Conservation (phyloP, 2,888 invertebrate genomes). For the Drosophila eohydei region DNA sequence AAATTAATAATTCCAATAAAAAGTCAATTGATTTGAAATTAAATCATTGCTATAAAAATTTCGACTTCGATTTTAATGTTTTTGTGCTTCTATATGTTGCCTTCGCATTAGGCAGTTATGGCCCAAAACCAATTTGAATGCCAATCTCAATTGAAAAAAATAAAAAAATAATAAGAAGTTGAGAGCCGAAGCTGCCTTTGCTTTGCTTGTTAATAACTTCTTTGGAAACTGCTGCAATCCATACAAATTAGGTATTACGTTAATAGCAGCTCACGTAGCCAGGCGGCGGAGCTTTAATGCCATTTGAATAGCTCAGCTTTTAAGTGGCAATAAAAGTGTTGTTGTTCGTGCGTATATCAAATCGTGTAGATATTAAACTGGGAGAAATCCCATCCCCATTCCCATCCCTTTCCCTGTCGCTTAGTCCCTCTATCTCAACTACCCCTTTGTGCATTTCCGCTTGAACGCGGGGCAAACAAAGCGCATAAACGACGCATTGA, state of each 20-base stretch:
- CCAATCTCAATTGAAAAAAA: background rate
- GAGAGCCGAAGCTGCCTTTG: background rate
- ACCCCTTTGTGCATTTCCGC: constrained; percentile 57
- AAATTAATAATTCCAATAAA: too few relatives aligned
- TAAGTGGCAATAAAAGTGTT: constrained; percentile 61
- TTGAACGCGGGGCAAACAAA: constrained; percentile 67
- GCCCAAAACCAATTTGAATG: background rate
- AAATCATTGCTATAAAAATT: background rate
- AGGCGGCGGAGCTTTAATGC: constrained; percentile 38
- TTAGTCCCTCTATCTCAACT: background rate
- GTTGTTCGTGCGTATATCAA: constrained; percentile 56
- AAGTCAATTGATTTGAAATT: background rate
- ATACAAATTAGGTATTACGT: constrained; percentile 44
- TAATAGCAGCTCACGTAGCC: constrained; percentile 46
- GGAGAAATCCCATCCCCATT: background rate
- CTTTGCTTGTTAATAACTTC: constrained; percentile 19
- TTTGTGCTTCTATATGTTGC: background rate
- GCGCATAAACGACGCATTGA: constrained; percentile 73
- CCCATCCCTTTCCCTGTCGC: background rate
- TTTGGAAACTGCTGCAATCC: constrained; percentile 5
- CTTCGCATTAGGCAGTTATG: background rate
- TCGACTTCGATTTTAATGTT: too few relatives aligned
- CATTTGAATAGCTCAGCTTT: constrained; percentile 52
- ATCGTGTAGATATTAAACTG: constrained; percentile 36
- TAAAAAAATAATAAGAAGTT: too few relatives aligned